Conservation (phyloP, 1,140 invertebrate genomes). For the Amyelois transitella region DNA sequence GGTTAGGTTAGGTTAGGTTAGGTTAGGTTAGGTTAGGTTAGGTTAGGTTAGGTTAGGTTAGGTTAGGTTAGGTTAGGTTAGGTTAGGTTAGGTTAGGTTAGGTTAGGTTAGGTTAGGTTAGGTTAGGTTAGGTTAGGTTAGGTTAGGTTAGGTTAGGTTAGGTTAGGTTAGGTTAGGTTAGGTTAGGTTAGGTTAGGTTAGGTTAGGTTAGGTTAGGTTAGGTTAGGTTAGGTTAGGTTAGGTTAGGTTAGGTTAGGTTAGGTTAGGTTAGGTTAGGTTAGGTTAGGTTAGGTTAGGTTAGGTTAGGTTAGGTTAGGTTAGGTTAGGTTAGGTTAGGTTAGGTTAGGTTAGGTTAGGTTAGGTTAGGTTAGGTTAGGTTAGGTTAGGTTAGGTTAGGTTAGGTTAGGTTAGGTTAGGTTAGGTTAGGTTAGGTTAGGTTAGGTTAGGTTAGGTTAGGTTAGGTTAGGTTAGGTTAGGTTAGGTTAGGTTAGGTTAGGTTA, state of each 20-base stretch:
- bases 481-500: constrained; percentile 14
- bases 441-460: no score
- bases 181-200: constrained; percentile 17
- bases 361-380: constrained; percentile 15
- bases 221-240: constrained; percentile 19
- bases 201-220: constrained; percentile 19
- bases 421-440: constrained; percentile 16
- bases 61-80: constrained; percentile 24
- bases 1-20: constrained; percentile 19
- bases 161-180: constrained; percentile 14
- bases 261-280: constrained; percentile 22
- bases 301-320: constrained; percentile 26
- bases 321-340: constrained; percentile 25
- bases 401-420: constrained; percentile 21
- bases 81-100: constrained; percentile 29
- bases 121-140: constrained; percentile 9
- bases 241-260: constrained; percentile 20
- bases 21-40: constrained; percentile 23
- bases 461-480: constrained; percentile 29
- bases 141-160: constrained; percentile 1
- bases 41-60: constrained; percentile 26
- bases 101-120: constrained; percentile 19
- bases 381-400: constrained; percentile 21
- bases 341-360: no score
- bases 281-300: constrained; percentile 25